These are phyloP conservation scores for Corythucha ciliata DNA, from an alignment of 2,888 invertebrate species.

Conservation along the genomic window DNA sequence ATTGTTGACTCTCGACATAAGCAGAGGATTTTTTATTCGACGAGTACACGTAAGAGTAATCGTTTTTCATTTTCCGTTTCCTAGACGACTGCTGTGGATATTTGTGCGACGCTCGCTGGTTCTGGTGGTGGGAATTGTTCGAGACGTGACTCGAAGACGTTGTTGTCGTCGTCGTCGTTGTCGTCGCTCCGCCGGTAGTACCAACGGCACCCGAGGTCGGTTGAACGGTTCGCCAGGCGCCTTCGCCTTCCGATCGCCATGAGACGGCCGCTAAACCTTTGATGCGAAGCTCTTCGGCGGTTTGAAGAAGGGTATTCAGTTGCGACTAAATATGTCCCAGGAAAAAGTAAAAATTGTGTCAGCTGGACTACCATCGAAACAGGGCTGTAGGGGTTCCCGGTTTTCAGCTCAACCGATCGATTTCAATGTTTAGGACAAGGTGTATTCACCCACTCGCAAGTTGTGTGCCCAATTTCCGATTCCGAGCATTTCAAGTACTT, in stretches of 20 bases:
- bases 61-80: slow-evolving; percentile 26
- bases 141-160: no score
- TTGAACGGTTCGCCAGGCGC: slow-evolving; percentile 37
- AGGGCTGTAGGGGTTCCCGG: no score
- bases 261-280: slow-evolving; percentile 86
- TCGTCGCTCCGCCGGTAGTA: no score
- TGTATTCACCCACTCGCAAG: no score
- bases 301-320: slow-evolving; percentile 75
- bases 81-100: slow-evolving; percentile 16
- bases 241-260: slow-evolving; percentile 57
- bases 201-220: no score
- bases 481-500: no score
- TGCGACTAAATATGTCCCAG: slow-evolving; percentile 56
- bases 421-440: no score
- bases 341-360: background rate
- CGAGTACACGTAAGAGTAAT: slow-evolving; percentile 23
- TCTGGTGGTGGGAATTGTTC: slow-evolving; percentile 9
- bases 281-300: slow-evolving; percentile 83
- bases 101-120: slow-evolving; percentile 11
- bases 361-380: no score
- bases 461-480: no score
- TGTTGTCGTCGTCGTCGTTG: no score
- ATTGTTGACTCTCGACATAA: slow-evolving; percentile 23
- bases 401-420: no score
- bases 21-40: slow-evolving; percentile 24